phyloP scores from a whole-genome alignment of 2,888 invertebrate genomes.

The Eretmocerus hayati region DNA sequence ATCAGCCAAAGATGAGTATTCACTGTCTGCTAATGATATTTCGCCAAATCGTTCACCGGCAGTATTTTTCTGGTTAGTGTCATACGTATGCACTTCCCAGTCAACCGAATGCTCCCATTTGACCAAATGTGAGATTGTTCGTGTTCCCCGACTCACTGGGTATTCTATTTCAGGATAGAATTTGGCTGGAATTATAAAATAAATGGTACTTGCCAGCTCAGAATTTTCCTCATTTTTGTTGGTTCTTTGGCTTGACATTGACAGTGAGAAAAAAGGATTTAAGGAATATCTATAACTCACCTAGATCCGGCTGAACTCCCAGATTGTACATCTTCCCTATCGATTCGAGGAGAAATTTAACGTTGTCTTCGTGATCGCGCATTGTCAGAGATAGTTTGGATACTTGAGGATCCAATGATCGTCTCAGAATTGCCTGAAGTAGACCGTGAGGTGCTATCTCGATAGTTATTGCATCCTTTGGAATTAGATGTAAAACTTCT shows the following conservation, averaged over 20 bases:
- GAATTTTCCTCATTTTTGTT: too few relatives aligned
- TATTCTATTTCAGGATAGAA: conserved; percentile 48
- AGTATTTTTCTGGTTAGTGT: conserved; percentile 52
- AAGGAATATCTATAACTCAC: neutral
- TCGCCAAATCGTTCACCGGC: neutral
- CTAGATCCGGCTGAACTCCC: conserved; percentile 50
- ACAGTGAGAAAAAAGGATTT: neutral
- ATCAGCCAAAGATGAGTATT: conserved; percentile 47
- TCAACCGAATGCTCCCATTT: conserved; percentile 51
- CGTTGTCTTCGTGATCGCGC: conserved; percentile 50
- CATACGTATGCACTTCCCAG: conserved; percentile 48
- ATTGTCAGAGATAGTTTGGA: conserved; percentile 57
- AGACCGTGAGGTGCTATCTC: conserved; percentile 67
- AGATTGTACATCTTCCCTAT: conserved; percentile 50
- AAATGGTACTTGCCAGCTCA: neutral
- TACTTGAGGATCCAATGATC: conserved; percentile 52
- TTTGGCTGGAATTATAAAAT: conserved; percentile 28
- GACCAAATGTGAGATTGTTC: conserved; percentile 51
- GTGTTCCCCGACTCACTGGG: conserved; percentile 53
- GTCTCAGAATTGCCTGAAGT: conserved; percentile 60
- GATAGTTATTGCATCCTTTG: conserved; percentile 58
- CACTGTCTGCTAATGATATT: neutral
- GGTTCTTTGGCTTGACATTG: too few relatives aligned
- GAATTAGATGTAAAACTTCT: conserved; percentile 50
- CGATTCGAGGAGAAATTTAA: conserved; percentile 41